Conservation (phyloP, 1,140 invertebrate species). For the Dufourea novaeangliae region DNA sequence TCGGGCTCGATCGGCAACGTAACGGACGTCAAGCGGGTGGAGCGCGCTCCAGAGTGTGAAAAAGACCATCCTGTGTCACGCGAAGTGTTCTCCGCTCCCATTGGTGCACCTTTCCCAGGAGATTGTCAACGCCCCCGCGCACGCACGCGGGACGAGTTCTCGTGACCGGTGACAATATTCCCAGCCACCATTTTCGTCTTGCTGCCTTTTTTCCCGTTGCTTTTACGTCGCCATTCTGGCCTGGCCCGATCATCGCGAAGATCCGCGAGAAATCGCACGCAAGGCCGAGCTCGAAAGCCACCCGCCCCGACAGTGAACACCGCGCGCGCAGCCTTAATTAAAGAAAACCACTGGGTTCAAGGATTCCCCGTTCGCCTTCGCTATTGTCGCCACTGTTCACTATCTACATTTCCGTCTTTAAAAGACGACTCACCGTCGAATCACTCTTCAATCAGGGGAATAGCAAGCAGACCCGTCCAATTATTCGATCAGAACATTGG, state of each 20-base stretch:
- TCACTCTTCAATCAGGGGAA: no score
- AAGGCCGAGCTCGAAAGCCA: constrained; percentile 6
- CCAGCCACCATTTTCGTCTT: constrained; percentile 59
- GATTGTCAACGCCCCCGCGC: constrained; percentile 66
- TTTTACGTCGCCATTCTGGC: constrained; percentile 55
- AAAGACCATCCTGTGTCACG: constrained; percentile 67
- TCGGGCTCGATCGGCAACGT: not conserved
- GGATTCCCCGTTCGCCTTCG: not conserved
- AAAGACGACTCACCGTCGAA: no score
- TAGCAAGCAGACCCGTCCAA: no score
- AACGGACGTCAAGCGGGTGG: constrained; percentile 53
- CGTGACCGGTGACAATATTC: constrained; percentile 67
- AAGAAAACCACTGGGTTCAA: not conserved
- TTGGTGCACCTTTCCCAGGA: constrained; percentile 61
- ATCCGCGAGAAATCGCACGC: constrained; percentile 34
- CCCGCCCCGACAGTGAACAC: not conserved
- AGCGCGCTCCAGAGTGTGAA: constrained; percentile 61
- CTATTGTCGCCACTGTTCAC: no score
- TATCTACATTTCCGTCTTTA: no score
- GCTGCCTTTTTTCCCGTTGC: constrained; percentile 12
- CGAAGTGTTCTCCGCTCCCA: constrained; percentile 58
- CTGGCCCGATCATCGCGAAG: constrained; percentile 16
- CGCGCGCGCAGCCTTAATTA: constrained; percentile 7
- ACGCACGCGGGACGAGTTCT: constrained; percentile 59
- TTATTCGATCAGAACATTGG: no score